These are phyloP conservation scores for Neosalanx taihuensis DNA, from an alignment of 2,797 vertebrate genomes.

Conservation along the genomic window DNA sequence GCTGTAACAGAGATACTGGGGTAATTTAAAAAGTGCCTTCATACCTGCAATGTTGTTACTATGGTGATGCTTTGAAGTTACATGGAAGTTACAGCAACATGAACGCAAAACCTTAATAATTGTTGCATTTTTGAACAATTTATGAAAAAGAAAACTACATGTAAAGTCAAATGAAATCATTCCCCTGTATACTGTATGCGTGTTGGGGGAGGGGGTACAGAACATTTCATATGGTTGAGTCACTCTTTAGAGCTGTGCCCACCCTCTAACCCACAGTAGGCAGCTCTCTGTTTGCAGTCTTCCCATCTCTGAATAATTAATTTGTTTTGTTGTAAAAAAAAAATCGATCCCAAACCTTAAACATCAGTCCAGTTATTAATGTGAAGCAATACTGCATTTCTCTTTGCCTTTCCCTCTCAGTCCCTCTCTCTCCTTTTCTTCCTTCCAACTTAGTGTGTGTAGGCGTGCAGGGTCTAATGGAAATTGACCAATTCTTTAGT, in stretches of 20 bases:
- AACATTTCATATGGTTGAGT: constrained; percentile 26
- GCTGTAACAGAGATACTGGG: no score
- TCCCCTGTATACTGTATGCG: neutral
- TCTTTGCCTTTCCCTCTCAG: neutral
- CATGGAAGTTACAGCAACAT: neutral
- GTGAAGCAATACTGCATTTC: neutral
- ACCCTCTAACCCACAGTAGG: constrained; percentile 60
- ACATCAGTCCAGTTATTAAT: constrained; percentile 33
- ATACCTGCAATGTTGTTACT: no score
- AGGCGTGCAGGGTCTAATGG: constrained; percentile 10
- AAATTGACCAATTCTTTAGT: constrained; percentile 18
- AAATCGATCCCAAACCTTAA: constrained; percentile 47
- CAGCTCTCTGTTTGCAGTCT: constrained; percentile 56
- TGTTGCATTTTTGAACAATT: neutral
- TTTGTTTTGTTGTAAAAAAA: constrained; percentile 46
- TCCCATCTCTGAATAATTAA: constrained; percentile 70
- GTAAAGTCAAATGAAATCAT: neutral
- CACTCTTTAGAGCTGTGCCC: constrained; percentile 46
- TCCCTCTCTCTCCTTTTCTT: neutral
- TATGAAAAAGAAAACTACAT: neutral
- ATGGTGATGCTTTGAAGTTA: neutral
- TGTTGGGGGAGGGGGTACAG: neutral
- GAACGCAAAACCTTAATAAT: no score
- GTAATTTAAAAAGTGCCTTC: no score
- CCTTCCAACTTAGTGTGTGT: neutral